phyloP scores from a whole-genome alignment of 2,113 vertebrate genomes.

The Xenotilapia caudafasciata region DNA sequence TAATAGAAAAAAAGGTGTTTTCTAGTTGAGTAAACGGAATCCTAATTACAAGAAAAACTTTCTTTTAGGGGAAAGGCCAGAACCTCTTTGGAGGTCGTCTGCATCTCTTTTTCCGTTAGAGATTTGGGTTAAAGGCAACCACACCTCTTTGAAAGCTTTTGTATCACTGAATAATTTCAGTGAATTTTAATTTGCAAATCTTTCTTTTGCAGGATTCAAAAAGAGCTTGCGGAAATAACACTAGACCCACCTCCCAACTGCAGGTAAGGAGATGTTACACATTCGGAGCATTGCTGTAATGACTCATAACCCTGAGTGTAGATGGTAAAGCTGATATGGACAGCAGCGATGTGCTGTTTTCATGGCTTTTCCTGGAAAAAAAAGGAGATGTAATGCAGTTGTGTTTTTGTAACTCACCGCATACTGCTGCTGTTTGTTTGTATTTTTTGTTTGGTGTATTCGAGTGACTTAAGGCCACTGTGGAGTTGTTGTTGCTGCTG shows the following conservation, averaged over 20 bases:
- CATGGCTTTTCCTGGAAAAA: neutral
- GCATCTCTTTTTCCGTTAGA: neutral
- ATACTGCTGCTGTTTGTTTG: neutral
- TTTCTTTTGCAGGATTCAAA: slow-evolving; percentile 86
- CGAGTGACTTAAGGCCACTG: neutral
- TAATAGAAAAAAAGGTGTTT: neutral
- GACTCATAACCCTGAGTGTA: neutral
- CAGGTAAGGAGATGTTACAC: slow-evolving; percentile 78
- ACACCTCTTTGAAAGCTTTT: neutral
- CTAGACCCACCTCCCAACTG: slow-evolving; percentile 98
- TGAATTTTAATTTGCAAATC: neutral
- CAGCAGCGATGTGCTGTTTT: neutral
- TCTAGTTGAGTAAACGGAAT: neutral
- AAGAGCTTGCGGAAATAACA: slow-evolving; percentile 98
- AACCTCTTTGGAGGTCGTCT: neutral
- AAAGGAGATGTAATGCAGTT: neutral
- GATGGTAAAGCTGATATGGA: neutral
- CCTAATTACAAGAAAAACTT: neutral
- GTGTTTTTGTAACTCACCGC: neutral
- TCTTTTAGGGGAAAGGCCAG: neutral
- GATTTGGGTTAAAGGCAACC: neutral
- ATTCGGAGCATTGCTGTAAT: neutral
- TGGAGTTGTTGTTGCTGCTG: neutral
- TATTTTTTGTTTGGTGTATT: slow-evolving; percentile 19
- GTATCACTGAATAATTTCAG: neutral